Percentiles rank a stretch among this genome's conserved stretches.
Conservation (phyloP, 2,797 vertebrate genomes). For the Oreortyx pictus region DNA sequence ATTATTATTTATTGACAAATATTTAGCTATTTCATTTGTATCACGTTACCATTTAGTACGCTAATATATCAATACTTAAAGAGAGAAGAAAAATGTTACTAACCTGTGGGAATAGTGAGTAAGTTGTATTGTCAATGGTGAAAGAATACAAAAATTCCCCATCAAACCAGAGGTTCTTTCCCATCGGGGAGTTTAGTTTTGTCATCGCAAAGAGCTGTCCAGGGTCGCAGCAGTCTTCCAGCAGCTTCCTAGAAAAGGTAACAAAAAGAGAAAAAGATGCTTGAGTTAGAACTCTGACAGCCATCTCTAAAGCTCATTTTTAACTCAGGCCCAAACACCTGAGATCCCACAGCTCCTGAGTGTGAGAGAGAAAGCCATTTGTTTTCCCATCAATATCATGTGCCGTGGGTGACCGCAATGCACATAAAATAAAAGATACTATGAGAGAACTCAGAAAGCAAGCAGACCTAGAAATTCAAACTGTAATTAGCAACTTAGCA, state of each 20-base stretch:
- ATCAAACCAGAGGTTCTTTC: conserved; percentile 95
- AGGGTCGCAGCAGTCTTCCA: conserved; percentile 92
- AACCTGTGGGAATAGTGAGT: conserved; percentile 91
- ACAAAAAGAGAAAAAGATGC: not conserved
- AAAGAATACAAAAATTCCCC: conserved; percentile 93
- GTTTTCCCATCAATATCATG: not conserved
- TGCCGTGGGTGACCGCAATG: not conserved
- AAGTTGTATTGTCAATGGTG: conserved; percentile 92
- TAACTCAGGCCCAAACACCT: not conserved
- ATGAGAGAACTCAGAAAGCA: not conserved
- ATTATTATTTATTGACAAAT: not conserved
- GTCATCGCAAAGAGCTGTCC: conserved; percentile 91
- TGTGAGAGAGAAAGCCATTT: not conserved
- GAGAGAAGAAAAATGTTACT: conserved; percentile 32
- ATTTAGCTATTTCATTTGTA: not conserved
- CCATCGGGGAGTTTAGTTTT: conserved; percentile 91
- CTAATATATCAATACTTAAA: not conserved
- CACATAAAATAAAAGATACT: not conserved
- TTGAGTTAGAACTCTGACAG: not conserved
- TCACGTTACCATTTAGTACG: not conserved
- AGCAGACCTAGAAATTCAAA: not conserved
- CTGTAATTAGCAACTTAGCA: no score
- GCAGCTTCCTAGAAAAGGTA: conserved; percentile 83
- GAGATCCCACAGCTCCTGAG: not conserved
- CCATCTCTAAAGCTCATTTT: not conserved